These are phyloP conservation scores for Mirza zaza DNA, from an alignment of 2,113 vertebrate species.

Conservation along the genomic window DNA sequence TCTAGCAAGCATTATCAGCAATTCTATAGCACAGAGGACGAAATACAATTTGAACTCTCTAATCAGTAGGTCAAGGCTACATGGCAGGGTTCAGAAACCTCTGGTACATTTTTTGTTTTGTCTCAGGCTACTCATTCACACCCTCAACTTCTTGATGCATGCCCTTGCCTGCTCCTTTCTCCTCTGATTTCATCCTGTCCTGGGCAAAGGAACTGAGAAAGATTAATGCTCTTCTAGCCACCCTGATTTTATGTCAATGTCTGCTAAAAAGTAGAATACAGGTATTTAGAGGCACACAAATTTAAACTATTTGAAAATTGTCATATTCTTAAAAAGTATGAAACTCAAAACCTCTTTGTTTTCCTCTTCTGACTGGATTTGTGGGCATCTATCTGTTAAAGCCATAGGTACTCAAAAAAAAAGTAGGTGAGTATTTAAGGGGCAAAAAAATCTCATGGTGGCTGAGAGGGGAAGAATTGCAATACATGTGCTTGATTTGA, in stretches of 20 bases:
- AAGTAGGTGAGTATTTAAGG: background rate
- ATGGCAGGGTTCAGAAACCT: background rate
- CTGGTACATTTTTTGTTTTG: slow-evolving; percentile 22
- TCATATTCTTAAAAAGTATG: background rate
- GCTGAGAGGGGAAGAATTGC: background rate
- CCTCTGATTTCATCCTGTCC: background rate
- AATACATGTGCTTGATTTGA: background rate
- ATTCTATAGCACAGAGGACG: background rate
- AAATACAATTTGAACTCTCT: background rate
- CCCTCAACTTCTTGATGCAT: background rate
- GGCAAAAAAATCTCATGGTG: background rate
- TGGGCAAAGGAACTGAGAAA: background rate
- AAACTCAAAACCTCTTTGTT: background rate
- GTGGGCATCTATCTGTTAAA: background rate
- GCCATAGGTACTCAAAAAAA: background rate
- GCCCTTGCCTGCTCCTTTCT: background rate
- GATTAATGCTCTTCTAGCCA: background rate
- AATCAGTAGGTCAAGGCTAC: background rate
- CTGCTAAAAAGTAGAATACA: background rate
- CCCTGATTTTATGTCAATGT: background rate
- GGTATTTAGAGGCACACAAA: background rate
- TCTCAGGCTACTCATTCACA: background rate
- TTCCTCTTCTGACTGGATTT: background rate
- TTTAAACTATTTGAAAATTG: slow-evolving; percentile 39
- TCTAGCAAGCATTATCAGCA: slow-evolving; percentile 5